Percentiles rank a stretch among this genome's conserved stretches.
Evolutionary conservation across 30 jellyfish, hydroid and myxozoan genomes (phyloP).

Genomic region (Pelagia noctiluca): DNA sequence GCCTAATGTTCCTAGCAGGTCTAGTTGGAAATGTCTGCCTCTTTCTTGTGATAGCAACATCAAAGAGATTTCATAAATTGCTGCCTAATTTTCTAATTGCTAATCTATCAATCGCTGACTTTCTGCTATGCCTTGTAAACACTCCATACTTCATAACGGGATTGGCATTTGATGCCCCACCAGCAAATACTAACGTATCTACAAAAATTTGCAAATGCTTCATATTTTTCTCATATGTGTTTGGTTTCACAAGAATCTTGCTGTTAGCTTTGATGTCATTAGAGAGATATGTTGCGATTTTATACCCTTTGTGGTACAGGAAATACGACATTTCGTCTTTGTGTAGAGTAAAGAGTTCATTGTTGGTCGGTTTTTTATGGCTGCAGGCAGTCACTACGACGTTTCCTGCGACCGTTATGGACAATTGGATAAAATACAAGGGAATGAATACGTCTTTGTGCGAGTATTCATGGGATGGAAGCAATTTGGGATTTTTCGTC

Average conservation of each 20-base stretch:
- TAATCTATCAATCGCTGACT: constrained; percentile 48
- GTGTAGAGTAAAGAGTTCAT: neutral
- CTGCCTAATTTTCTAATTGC: constrained; percentile 45
- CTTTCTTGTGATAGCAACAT: constrained; percentile 20
- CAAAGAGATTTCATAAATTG: constrained; percentile 32
- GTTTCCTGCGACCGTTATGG: constrained; percentile 40
- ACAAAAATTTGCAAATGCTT: constrained; percentile 24
- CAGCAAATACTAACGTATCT: neutral
- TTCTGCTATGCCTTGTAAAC: constrained; percentile 34
- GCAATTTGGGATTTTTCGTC: constrained; percentile 29
- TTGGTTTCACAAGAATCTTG: constrained; percentile 55
- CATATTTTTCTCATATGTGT: constrained; percentile 25
- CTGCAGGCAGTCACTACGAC: constrained; percentile 28
- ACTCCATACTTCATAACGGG: constrained; percentile 50
- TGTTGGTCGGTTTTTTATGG: constrained; percentile 42
- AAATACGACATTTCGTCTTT: neutral
- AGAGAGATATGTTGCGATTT: constrained; percentile 49
- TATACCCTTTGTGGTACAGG: constrained; percentile 43
- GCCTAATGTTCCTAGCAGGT: constrained; percentile 45
- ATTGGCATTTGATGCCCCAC: constrained; percentile 20
- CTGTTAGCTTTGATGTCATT: constrained; percentile 40
- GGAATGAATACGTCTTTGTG: constrained; percentile 38
- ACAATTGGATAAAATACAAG: constrained; percentile 29
- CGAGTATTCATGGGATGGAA: constrained; percentile 44
- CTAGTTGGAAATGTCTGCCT: constrained; percentile 14